Evolutionary conservation across 2,797 vertebrate species (phyloP), one percentile per base, ranked within the genome.

Genomic region (Parauchenoglanis ngamensis): DNA sequence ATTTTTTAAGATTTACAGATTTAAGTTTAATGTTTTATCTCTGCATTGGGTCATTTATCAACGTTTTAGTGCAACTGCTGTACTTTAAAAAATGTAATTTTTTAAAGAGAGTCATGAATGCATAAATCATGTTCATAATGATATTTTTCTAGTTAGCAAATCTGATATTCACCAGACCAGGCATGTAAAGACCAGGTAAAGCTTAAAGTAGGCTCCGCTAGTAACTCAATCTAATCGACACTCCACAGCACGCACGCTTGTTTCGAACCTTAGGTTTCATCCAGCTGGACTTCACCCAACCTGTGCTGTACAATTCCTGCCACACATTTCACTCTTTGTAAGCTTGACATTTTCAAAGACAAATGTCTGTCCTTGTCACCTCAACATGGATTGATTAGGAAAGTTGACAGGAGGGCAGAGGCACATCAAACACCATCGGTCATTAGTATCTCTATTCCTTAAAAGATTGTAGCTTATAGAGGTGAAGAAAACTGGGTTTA

Each of bases 341-440:
- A 57, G 49, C 31, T 86, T 13, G 8, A 76, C 40, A 52, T 54
- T 77, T 35, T 87, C 87, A 40, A 19, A 59, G 63, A 80, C 67
- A 85, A 79, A 75, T 84, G 54, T 49, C 28, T 65, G 44, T 44
- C 63, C 73, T 81, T 89, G 81, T 84, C 88, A 85, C 7, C 85
- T 84, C 79, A 83, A 40, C 13, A 49, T 31, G 31, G 78, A 85
- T n/a, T 56, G 44, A 83, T 84, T 12, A 86, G n/a, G 25, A 54
- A 77, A 40, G 59, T 52, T 63, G 57, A 72, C 40, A 28, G 28
- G 15, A 46, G 31, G 52, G 80, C 61, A 84, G 81, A 63, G 59
- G 80, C 80, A 65, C 25, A 63, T 81, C 35, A n/a, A 68, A 56
- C 44, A 87, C 52, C 31, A 4, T 21, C 21, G 72, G 23, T 25